phyloP scores from a whole-genome alignment of 2,888 invertebrate genomes.

The Sicus ferrugineus region DNA sequence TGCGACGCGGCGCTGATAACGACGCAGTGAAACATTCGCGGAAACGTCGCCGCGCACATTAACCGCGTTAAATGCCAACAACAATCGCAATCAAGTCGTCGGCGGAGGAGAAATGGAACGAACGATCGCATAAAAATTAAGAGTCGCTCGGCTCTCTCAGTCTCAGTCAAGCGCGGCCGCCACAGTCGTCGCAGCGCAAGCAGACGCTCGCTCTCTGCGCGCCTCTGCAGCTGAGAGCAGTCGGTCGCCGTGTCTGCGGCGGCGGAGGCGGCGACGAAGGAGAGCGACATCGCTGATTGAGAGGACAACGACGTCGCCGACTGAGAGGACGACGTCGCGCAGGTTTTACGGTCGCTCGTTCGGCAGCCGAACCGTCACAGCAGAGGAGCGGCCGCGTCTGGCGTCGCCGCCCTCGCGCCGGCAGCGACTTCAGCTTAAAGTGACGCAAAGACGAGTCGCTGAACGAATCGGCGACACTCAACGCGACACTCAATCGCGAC shows the following conservation, averaged over 20 bases:
- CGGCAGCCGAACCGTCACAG: neutral
- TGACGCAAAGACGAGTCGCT: slow-evolving; percentile 33
- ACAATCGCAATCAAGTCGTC: slow-evolving; percentile 20
- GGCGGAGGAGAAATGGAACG: neutral
- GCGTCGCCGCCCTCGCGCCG: slow-evolving; percentile 13
- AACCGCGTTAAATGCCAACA: neutral
- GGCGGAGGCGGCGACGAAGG: neutral
- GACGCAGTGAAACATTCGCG: slow-evolving; percentile 3
- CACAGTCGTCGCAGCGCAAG: neutral
- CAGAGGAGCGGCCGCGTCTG: neutral
- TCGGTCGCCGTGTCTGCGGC: neutral
- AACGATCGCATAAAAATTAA: neutral
- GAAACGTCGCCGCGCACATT: neutral
- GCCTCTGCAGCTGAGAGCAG: neutral
- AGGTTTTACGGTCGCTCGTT: slow-evolving; percentile 59
- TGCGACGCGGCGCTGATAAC: neutral
- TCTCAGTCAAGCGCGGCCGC: neutral
- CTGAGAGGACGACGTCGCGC: slow-evolving; percentile 39
- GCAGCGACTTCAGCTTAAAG: slow-evolving; percentile 22
- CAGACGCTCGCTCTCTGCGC: neutral
- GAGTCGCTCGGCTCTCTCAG: no score
- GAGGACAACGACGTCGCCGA: neutral
- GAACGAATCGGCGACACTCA: slow-evolving; percentile 34
- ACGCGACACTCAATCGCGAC: slow-evolving; percentile 58
- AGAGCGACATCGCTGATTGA: neutral